A percentile compares a stretch with the other conserved stretches of the same genome.
These are phyloP conservation scores for Stenodema calcarata DNA, from an alignment of 2,888 invertebrate genomes.

Conservation along the genomic window DNA sequence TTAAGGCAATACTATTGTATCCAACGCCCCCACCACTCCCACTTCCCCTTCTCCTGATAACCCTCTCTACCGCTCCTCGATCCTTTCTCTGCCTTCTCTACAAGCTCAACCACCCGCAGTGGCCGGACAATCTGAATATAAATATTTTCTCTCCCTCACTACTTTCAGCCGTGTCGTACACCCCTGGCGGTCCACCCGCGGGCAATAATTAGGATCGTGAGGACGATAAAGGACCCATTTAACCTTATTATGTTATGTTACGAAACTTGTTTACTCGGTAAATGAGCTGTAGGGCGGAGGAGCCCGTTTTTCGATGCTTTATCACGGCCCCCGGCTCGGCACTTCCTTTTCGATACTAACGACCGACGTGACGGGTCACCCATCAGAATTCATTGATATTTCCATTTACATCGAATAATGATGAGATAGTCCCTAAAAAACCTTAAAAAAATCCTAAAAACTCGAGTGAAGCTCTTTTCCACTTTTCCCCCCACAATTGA, in stretches of 20 bases:
- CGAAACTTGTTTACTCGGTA: not conserved
- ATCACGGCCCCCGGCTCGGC: not conserved
- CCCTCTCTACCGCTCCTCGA: too few species aligned
- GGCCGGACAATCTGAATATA: not conserved
- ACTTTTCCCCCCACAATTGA: too few species aligned
- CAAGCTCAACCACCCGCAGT: too few species aligned
- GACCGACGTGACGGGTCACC: not conserved
- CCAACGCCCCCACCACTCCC: not conserved
- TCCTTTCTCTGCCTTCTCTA: not conserved
- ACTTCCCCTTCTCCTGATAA: not conserved
- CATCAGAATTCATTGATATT: not conserved
- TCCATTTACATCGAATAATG: not conserved
- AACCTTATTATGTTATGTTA: not conserved
- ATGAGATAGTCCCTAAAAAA: not conserved
- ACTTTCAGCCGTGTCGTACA: not conserved
- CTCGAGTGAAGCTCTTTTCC: too few species aligned
- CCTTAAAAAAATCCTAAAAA: too few species aligned
- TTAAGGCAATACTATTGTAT: constrained; percentile 32
- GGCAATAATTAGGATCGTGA: not conserved
- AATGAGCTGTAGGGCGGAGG: not conserved
- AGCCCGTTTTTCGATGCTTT: not conserved
- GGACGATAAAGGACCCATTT: not conserved
- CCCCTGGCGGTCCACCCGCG: not conserved
- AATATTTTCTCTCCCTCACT: not conserved
- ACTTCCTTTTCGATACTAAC: too few species aligned